Percentiles rank a stretch among this genome's conserved stretches.
Conservation (phyloP, 2,888 invertebrate species). For the Cephonodes hylas region DNA sequence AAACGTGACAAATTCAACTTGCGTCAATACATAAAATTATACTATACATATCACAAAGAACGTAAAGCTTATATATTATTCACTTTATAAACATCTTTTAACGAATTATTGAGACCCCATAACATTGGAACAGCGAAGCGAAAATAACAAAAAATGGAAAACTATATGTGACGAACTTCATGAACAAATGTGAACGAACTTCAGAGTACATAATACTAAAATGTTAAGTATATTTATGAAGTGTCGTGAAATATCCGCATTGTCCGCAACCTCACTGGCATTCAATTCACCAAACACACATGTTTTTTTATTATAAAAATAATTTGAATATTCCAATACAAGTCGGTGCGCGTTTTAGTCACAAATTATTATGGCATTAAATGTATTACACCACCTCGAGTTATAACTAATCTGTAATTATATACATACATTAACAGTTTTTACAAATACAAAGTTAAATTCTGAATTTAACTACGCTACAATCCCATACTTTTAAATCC, state of each 20-base stretch:
- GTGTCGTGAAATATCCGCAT: background rate
- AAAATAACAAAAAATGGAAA: background rate
- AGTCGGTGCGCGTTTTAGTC: constrained; percentile 2
- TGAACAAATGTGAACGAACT: background rate
- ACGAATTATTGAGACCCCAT: background rate
- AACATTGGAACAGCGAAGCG: background rate
- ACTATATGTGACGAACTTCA: background rate
- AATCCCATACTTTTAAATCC: background rate
- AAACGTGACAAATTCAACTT: background rate
- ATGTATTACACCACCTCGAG: background rate
- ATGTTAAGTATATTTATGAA: background rate
- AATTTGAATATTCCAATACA: constrained; percentile 4
- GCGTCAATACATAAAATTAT: background rate
- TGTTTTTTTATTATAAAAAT: background rate
- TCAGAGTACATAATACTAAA: background rate
- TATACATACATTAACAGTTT: background rate
- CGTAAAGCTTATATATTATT: constrained; percentile 9
- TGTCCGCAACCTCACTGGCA: background rate
- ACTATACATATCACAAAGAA: constrained; percentile 8
- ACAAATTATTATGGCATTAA: background rate
- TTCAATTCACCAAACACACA: background rate
- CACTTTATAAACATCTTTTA: constrained; percentile 2
- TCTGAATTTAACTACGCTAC: background rate
- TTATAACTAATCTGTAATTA: background rate
- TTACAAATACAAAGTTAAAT: background rate